These are phyloP conservation scores for Lophochroa leadbeateri DNA, from an alignment of 2,113 vertebrate species.

Conservation along the genomic window DNA sequence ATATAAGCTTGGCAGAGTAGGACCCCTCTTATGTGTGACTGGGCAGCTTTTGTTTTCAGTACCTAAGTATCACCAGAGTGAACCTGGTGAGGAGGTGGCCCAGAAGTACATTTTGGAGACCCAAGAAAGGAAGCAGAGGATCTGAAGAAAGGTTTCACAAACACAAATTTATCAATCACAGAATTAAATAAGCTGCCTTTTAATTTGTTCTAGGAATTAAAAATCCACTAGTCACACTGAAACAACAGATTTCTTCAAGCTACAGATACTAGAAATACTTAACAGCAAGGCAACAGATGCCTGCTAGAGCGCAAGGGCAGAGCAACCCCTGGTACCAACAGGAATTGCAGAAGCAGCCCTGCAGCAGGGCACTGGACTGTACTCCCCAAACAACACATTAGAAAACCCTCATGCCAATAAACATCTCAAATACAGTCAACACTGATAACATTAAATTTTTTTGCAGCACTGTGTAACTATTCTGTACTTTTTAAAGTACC, in stretches of 20 bases:
- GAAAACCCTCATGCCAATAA: neutral
- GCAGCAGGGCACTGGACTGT: neutral
- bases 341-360: neutral
- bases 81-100: neutral
- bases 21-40: neutral
- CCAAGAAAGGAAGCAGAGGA: neutral
- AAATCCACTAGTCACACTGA: neutral
- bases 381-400: neutral
- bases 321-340: neutral
- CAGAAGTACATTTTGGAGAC: fast-evolving
- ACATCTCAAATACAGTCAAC: neutral
- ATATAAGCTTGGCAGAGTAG: neutral
- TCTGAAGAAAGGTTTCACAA: neutral
- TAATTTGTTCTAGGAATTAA: neutral
- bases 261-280: neutral
- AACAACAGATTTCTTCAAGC: neutral
- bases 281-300: neutral
- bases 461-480: neutral
- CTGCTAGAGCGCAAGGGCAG: neutral
- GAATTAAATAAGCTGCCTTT: neutral
- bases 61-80: neutral
- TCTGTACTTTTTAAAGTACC: neutral
- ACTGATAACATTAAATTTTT: neutral
- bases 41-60: neutral
- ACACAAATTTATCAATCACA: neutral